Evolutionary conservation across 2,113 vertebrate species (phyloP).

Genomic region (Callocephalon fimbriatum): DNA sequence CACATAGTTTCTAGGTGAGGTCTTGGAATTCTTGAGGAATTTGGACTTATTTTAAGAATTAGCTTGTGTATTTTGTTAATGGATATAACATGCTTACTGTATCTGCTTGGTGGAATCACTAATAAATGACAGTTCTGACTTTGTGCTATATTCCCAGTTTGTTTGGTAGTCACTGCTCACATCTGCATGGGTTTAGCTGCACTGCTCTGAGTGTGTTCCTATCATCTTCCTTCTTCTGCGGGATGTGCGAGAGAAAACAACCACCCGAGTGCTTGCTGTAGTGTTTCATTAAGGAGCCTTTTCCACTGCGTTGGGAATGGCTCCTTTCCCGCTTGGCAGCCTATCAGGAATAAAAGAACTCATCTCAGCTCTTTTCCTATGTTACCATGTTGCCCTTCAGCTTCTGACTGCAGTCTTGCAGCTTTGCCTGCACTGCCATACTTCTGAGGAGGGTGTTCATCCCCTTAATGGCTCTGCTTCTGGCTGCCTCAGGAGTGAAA

Average conservation of each 20-base stretch:
- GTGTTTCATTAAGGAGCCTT: neutral
- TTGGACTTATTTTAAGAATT: neutral
- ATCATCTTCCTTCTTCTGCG: neutral
- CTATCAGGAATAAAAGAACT: neutral
- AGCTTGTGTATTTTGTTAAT: neutral
- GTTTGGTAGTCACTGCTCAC: neutral
- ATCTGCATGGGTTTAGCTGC: neutral
- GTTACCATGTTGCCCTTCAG: neutral
- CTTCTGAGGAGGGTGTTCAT: neutral
- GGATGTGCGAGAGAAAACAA: neutral
- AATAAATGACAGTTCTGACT: neutral
- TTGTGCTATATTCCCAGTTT: neutral
- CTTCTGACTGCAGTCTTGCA: neutral
- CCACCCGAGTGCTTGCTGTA: neutral
- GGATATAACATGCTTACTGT: neutral
- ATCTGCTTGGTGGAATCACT: neutral
- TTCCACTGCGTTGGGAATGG: neutral
- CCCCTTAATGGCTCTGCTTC: neutral
- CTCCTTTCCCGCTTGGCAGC: neutral
- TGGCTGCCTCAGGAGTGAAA: accelerated
- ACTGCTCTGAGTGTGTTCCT: neutral
- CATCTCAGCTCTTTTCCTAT: neutral
- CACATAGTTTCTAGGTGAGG: neutral
- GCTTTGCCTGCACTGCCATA: neutral
- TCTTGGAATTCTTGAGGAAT: neutral